Base-by-base conservation (phyloP, 2,888 invertebrate genomes). In the Automeris io region DNA sequence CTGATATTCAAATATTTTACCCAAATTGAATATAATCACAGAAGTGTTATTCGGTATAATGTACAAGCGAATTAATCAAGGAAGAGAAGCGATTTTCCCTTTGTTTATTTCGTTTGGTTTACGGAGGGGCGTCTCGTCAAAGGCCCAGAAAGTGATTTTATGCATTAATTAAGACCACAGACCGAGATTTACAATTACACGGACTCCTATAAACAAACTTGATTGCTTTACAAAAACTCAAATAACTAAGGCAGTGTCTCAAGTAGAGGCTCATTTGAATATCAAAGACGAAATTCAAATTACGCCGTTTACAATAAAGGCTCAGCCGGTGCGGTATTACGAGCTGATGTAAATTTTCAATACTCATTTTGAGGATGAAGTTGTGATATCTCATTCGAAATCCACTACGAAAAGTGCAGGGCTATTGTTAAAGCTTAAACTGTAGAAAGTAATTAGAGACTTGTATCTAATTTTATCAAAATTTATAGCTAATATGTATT, bases 201-300 rank as follows among this genome's bases (percentile, higher is more conserved):
- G 61, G 69, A 60, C 69, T 74, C 63, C 72, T 79, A 77, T 86
- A 85, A 85, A 85, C 85, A 85, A 85, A 82, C 81, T 85, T 81
- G 85, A 86, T 85, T 83, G 83, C 83, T 83, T 85, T 85, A 86
- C 83, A 86, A 86, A 86, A 86, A 85, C 81, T 83, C 82, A 77
- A 85, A 83, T 86, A 85, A 82, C 83, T 85, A 81, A 83, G 83
- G 80, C 83, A 82, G 71, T 85, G 86, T 86, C 85, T 85, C 82
- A 85, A 86, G 85, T 82, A 79, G 77, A 72, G 78, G 68, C 72
- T 83, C 81, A 86, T 86, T 86, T 85, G 74, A 85, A 86, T 86
- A 83, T 85, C 86, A 86, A 86, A 86, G 86, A 77, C 85, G 69
- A 82, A 85, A 85, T 86, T 85, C 81, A 85, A 86, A 86, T 86